Evolutionary conservation across 2,888 invertebrate species (phyloP).

Genomic region (Megalurothrips usitatus): DNA sequence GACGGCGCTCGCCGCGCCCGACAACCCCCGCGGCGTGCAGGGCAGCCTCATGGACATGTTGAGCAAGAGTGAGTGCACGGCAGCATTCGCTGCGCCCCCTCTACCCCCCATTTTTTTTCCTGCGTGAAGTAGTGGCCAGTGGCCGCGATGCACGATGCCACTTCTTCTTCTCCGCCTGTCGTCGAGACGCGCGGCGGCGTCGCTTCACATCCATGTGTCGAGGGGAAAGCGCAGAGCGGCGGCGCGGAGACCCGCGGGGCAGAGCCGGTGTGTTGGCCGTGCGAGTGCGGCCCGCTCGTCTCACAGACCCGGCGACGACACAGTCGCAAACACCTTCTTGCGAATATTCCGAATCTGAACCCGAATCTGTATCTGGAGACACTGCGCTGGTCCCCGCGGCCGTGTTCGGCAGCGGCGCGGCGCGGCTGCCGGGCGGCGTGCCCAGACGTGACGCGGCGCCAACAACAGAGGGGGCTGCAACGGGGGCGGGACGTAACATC

Average conservation of each 20-base stretch:
- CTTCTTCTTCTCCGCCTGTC: background rate
- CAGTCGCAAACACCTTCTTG: no score
- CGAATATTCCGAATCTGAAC: no score
- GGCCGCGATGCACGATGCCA: background rate
- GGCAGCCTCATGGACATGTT: constrained; percentile 76
- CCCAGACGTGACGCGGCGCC: no score
- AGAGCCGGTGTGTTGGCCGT: background rate
- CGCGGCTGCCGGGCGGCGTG: no score
- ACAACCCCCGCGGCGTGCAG: constrained; percentile 51
- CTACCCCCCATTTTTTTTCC: no score
- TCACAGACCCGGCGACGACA: no score
- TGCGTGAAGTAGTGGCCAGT: background rate
- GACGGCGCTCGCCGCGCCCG: constrained; percentile 29
- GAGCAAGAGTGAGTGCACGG: constrained; percentile 72
- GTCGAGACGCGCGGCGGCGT: background rate
- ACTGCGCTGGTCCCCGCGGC: no score
- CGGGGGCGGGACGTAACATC: no score
- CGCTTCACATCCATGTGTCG: background rate
- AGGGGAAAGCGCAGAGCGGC: background rate
- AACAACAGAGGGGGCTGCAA: no score
- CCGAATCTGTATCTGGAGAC: no score
- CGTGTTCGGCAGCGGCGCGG: no score
- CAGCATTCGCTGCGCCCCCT: no score
- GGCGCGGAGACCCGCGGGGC: background rate
- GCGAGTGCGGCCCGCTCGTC: background rate